These are phyloP conservation scores for Caerostris extrusa DNA, from an alignment of 1,140 invertebrate species.

Conservation along the genomic window DNA sequence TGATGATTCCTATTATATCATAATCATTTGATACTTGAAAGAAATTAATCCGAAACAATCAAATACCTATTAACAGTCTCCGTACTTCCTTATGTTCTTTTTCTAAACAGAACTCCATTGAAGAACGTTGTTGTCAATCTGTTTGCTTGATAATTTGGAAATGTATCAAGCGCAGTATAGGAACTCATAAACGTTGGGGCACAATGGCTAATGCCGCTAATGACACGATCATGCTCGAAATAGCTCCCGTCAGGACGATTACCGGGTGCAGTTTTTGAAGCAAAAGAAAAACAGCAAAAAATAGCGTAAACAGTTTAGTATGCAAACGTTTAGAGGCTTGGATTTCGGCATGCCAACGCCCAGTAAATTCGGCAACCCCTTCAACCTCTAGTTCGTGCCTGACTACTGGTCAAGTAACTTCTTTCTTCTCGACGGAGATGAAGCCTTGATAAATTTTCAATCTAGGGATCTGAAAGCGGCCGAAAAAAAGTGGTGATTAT, in stretches of 20 bases:
- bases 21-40: too few relatives aligned
- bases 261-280: conserved; percentile 51
- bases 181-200: conserved; percentile 42
- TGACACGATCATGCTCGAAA: conserved; percentile 29
- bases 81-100: conserved; percentile 2
- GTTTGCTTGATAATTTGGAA: not conserved
- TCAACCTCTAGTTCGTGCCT: conserved; percentile 37
- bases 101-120: not conserved
- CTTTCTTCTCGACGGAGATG: conserved; percentile 42
- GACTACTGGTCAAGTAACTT: conserved; percentile 70
- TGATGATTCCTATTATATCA: too few relatives aligned
- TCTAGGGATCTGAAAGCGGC: conserved; percentile 36
- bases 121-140: conserved; percentile 1
- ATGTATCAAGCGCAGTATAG: conserved; percentile 22
- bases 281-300: not conserved
- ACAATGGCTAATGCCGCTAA: conserved; percentile 56
- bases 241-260: conserved; percentile 50
- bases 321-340: conserved; percentile 66
- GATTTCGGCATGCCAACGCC: conserved; percentile 66
- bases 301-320: conserved; percentile 63
- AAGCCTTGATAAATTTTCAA: conserved; percentile 74
- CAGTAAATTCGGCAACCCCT: conserved; percentile 40
- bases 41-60: too few relatives aligned
- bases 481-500: conserved; percentile 64
- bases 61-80: too few relatives aligned